A percentile compares a stretch with the other conserved stretches of the same genome.
Evolutionary conservation across 2,113 vertebrate genomes (phyloP).

Genomic region (Seriola aureovittata): DNA sequence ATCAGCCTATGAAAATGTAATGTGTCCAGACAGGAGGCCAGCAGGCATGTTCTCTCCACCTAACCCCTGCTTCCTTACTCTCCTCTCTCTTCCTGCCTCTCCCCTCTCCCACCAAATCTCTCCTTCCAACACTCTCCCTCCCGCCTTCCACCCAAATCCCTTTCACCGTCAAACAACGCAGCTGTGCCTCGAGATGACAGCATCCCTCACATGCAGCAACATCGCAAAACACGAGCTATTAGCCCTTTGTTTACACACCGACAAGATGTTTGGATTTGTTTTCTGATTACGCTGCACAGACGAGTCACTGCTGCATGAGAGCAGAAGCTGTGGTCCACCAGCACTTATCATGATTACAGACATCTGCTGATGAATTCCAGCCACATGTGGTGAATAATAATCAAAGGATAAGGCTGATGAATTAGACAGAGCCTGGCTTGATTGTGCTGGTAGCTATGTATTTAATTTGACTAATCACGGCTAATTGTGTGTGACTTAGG

Average conservation of each 20-base stretch:
- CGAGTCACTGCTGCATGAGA: background rate
- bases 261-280: conserved; percentile 24
- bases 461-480: conserved; percentile 74
- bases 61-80: conserved; percentile 29
- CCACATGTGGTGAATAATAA: conserved; percentile 56
- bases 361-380: conserved; percentile 34
- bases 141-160: conserved; percentile 47
- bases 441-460: conserved; percentile 58
- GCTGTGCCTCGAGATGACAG: conserved; percentile 42
- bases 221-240: conserved; percentile 14
- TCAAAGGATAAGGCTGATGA: conserved; percentile 50
- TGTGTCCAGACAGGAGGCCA: conserved; percentile 79
- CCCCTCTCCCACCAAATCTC: conserved; percentile 14
- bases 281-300: background rate
- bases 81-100: conserved; percentile 27
- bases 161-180: conserved; percentile 20
- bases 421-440: conserved; percentile 56
- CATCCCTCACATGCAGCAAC: conserved; percentile 6
- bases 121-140: conserved; percentile 25
- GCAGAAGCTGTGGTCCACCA: conserved; percentile 19
- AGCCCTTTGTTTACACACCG: conserved; percentile 29
- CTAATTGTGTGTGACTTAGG: conserved; percentile 71
- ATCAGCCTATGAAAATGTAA: conserved; percentile 68
- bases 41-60: conserved; percentile 73
- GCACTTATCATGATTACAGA: conserved; percentile 37